Base-by-base conservation (phyloP, 2,888 invertebrate species). In the Napeogenes inachia region DNA sequence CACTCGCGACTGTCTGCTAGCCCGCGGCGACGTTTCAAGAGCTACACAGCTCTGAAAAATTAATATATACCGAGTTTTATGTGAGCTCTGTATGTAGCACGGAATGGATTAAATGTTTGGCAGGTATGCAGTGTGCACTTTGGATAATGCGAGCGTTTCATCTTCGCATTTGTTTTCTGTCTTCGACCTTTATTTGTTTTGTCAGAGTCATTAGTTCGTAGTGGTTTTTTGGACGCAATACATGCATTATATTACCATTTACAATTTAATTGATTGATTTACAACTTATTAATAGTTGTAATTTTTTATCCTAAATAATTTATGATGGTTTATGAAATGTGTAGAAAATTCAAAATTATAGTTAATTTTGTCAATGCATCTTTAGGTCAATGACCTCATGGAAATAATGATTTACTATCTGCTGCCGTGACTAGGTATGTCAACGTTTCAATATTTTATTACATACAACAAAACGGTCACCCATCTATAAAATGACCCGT, bases 11-110 rank as follows among this genome's bases (percentile, higher is more conserved):
- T 80, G 87, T 85, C 84, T 85, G 78, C 82, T 75, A 80, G 85
- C 86, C 82, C 74, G 76, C 80, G 85, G 86, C 86, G 80, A 79
- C 82, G 75, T 77, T 79, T 80, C 80, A 78, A 84, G 83, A 80
- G 84, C 80, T 76, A 68, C 76, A 72, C 74, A 75, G 77, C 78
- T 75, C 80, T 85, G 85, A 84, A 85, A 86, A 84, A 87, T 83
- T 84, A 83, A 87, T 86, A 84, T 79, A 81, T 72, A 75, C 67
- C 69, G 68, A 72, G 73, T 72, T 74, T 75, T 74, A 72, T 73
- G 66, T 67, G 63, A 62, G 68, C 68, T 68, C 61, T 63, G 69
- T 65, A 60, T 65, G 61, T 59, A 67, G 66, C 60, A 67, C 65
- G 63, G 66, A 66, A 69, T 68, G 71, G 68, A 69, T 69, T 70